A percentile compares a stretch with the other conserved stretches of the same genome.
Conservation (phyloP, 2,797 vertebrate species). For the Perodicticus potto region DNA sequence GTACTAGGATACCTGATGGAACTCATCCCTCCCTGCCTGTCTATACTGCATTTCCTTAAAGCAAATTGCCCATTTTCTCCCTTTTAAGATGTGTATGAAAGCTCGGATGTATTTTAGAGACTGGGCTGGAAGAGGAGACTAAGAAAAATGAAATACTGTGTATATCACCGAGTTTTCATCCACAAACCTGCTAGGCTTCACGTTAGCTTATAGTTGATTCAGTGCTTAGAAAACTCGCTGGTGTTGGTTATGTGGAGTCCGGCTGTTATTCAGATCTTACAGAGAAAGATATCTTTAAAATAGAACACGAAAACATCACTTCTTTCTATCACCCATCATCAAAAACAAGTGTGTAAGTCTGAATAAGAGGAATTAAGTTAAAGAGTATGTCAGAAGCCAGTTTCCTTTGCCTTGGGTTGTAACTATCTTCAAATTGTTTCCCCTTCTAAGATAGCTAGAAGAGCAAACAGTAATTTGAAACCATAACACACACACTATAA, state of each 20-base stretch:
- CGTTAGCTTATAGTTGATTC: background rate
- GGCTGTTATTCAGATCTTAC: background rate
- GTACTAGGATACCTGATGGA: background rate
- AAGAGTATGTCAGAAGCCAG: background rate
- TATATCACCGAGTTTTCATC: background rate
- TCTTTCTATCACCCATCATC: background rate
- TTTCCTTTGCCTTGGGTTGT: conserved; percentile 59
- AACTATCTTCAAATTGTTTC: conserved; percentile 66
- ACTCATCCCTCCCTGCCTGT: background rate
- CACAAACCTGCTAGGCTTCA: background rate
- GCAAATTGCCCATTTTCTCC: background rate
- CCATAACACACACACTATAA: conserved; percentile 20
- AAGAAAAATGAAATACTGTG: background rate
- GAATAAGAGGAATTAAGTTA: background rate
- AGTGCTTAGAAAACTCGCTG: background rate
- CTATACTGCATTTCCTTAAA: background rate
- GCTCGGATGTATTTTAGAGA: background rate
- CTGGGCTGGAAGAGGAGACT: background rate
- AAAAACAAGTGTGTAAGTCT: background rate
- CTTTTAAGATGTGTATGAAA: background rate
- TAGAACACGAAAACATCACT: background rate
- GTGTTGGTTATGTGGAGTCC: background rate
- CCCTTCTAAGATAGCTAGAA: conserved; percentile 64
- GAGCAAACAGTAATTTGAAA: conserved; percentile 76
- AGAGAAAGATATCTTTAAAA: background rate